Evolutionary conservation across 2,888 invertebrate species (phyloP).

Genomic region (Calameuta idolon): DNA sequence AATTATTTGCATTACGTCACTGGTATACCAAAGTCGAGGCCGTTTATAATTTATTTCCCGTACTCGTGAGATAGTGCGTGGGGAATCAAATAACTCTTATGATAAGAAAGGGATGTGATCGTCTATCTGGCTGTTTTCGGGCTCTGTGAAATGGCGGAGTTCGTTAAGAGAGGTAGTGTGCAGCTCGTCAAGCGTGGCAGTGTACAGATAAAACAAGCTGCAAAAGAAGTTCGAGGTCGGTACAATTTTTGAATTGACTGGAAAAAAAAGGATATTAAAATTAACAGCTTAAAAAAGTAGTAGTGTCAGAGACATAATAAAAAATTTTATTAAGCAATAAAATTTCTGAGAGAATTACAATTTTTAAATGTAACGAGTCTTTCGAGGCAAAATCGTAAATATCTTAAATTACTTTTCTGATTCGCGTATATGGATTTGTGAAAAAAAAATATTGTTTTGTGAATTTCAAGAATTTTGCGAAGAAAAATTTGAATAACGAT

Average conservation of each 20-base stretch:
- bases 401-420: neutral
- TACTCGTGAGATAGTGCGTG: slow-evolving; percentile 37
- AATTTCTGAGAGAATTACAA: neutral
- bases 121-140: slow-evolving; percentile 33
- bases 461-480: neutral
- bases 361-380: neutral
- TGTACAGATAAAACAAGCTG: slow-evolving; percentile 70
- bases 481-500: neutral
- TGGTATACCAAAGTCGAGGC: slow-evolving; percentile 50
- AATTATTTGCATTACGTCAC: slow-evolving; percentile 32
- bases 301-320: neutral
- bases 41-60: slow-evolving; percentile 39
- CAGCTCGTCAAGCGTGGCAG: slow-evolving; percentile 68
- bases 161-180: slow-evolving; percentile 60
- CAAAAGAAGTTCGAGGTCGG: slow-evolving; percentile 71
- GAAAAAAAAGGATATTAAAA: neutral
- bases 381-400: neutral
- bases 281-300: neutral
- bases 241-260: slow-evolving; percentile 22
- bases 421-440: too few species aligned
- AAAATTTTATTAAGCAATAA: neutral
- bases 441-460: neutral
- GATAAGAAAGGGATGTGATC: slow-evolving; percentile 35
- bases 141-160: slow-evolving; percentile 60
- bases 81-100: slow-evolving; percentile 37